Percentiles rank a stretch among this genome's conserved stretches.
Evolutionary conservation across 1,140 invertebrate genomes (phyloP).

Genomic region (Phymastichus coffea): DNA sequence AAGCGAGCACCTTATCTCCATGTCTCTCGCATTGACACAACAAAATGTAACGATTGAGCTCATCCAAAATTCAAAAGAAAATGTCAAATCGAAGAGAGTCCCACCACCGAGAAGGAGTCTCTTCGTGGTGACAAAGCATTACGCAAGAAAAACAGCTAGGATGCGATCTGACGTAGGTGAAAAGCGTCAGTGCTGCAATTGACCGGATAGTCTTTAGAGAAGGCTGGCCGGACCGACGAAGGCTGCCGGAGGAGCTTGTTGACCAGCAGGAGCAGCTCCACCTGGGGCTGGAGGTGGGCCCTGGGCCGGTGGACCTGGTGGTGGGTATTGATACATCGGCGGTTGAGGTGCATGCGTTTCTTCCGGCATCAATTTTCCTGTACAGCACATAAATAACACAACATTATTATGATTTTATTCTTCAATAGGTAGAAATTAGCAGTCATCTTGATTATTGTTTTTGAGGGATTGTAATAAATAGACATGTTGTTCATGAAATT

Average conservation of each 20-base stretch:
- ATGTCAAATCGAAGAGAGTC: neutral
- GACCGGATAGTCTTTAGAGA: no score
- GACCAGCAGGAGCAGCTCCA: slow-evolving; percentile 19
- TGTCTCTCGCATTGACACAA: no score
- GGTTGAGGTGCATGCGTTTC: slow-evolving; percentile 47
- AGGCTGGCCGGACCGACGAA: slow-evolving; percentile 33
- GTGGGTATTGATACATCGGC: slow-evolving; percentile 50
- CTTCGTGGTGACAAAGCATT: neutral
- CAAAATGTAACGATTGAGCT: no score
- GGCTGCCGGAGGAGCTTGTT: slow-evolving; percentile 25
- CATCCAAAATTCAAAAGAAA: no score
- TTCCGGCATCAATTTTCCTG: slow-evolving; percentile 59
- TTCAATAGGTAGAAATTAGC: neutral
- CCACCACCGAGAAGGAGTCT: slow-evolving; percentile 5
- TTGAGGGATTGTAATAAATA: slow-evolving; percentile 51
- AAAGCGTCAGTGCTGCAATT: no score
- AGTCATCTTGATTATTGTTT: neutral
- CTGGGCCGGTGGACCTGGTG: slow-evolving; percentile 42
- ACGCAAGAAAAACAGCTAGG: no score
- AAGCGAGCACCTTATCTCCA: neutral
- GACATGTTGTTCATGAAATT: slow-evolving; percentile 49
- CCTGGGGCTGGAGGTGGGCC: slow-evolving; percentile 19
- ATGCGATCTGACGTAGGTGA: no score
- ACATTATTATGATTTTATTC: neutral
- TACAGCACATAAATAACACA: slow-evolving; percentile 38